Evolutionary conservation across 1,140 invertebrate genomes (phyloP), one percentile per base, ranked within the genome.

Genomic region (Holcopasites calliopsidis): DNA sequence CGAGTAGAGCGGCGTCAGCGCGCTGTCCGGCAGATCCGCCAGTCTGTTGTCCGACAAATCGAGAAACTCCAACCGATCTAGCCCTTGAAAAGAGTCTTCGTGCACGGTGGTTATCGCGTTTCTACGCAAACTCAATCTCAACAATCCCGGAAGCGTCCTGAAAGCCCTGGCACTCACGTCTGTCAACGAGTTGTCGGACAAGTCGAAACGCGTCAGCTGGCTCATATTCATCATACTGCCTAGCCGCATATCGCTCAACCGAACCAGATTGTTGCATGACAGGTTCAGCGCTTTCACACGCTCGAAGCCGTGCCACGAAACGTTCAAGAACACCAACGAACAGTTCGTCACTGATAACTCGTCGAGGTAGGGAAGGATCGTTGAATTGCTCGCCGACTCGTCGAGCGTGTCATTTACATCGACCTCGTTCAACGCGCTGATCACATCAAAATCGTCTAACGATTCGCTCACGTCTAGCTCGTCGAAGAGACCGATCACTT

Each of bases 21-120:
- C 91, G 23, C 89, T 89, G 66, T 93, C 93, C 8, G 93, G 91
- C 57, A 97, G 85, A n/a, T 86, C 87, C 3, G 91, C 91, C 44
- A 97, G 89, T 69, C 91, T 90, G 87, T 96, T 96, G 57, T 92
- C 89, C 10, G 94, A 94, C 21, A 97, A 87, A 82, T 96, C 94
- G 75, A 94, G 85, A 64, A 87, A 88, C 74, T 92, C 90, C 50
- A 94, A 83, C 7, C 73, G 83, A 6, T 80, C 76, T 23, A 93
- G 71, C 7, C 90, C 89, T 6, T 84, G 69, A 69, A 95, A 95
- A 21, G 88, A 92, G 23, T 88, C 84, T n/a, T 92, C 90, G 61
- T 92, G 90, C 13, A 95, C 88, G n/a, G 87, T 87, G 18, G 85
- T 71, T 23, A 95, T 92, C 42, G 81, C 78, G 83, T 95, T 95